Evolutionary conservation across 2,113 vertebrate species (phyloP).

Genomic region (Anoplopoma fimbria): DNA sequence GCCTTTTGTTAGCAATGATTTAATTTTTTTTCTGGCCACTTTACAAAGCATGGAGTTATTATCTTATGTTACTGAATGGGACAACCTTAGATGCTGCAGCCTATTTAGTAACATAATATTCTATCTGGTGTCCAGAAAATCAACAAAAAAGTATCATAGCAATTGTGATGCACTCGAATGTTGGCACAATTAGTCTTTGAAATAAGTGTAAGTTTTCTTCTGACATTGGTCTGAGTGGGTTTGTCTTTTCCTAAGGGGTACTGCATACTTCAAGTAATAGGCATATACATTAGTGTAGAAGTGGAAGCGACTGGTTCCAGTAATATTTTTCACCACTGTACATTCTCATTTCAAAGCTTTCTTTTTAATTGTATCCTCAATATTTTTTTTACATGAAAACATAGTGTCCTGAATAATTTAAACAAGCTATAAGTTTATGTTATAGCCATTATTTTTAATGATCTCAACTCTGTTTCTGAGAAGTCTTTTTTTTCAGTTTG

Average conservation of each 20-base stretch:
- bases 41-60: background rate
- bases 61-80: background rate
- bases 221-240: background rate
- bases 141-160: background rate
- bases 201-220: background rate
- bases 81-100: background rate
- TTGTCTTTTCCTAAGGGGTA: background rate
- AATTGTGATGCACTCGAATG: background rate
- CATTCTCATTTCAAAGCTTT: background rate
- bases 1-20: background rate
- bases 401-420: background rate
- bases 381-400: background rate
- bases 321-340: background rate
- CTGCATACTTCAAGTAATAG: too few relatives aligned
- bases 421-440: background rate
- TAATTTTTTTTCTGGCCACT: background rate
- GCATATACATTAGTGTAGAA: background rate
- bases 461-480: background rate
- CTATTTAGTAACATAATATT: background rate
- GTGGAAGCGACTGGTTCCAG: too few relatives aligned
- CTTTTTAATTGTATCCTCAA: background rate
- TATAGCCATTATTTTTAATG: background rate
- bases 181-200: background rate
- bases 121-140: background rate
- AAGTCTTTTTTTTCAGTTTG: background rate